A percentile compares a stretch with the other conserved stretches of the same genome.
Evolutionary conservation across 2,797 vertebrate species (phyloP).

Genomic region (Lepidocolaptes lacrymiger): DNA sequence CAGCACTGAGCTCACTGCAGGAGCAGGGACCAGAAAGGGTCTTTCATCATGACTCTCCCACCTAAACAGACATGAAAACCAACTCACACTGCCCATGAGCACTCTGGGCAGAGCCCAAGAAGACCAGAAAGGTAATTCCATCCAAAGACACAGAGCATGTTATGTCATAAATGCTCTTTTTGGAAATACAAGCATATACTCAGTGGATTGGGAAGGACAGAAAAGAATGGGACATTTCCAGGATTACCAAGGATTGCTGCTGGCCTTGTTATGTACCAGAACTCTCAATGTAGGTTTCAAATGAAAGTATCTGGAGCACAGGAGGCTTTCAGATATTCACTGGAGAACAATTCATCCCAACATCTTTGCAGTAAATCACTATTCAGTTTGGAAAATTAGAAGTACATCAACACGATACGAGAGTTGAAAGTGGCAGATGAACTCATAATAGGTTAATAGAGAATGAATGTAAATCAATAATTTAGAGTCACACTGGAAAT

Average conservation of each 20-base stretch:
- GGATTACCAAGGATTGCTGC: background rate
- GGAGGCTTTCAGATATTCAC: background rate
- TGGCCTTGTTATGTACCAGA: background rate
- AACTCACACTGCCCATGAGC: accelerated
- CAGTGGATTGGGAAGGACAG: background rate
- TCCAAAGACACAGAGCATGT: accelerated
- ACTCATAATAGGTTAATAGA: slow-evolving; percentile 15
- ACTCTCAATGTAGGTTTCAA: background rate
- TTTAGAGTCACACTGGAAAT: background rate
- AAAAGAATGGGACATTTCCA: background rate
- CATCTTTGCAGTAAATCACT: background rate
- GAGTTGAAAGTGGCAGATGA: slow-evolving; percentile 4
- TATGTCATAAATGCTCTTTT: background rate
- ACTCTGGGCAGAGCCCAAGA: background rate
- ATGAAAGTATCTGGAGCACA: background rate
- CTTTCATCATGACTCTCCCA: background rate
- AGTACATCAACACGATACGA: background rate
- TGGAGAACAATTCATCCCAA: background rate
- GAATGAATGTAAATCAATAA: slow-evolving; percentile 38
- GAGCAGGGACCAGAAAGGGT: background rate
- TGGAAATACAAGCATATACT: background rate
- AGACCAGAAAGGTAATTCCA: background rate
- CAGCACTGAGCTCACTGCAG: background rate
- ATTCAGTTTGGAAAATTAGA: background rate
- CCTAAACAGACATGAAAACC: background rate